Conservation (phyloP, 2,888 invertebrate species). For the Morpho achilles region DNA sequence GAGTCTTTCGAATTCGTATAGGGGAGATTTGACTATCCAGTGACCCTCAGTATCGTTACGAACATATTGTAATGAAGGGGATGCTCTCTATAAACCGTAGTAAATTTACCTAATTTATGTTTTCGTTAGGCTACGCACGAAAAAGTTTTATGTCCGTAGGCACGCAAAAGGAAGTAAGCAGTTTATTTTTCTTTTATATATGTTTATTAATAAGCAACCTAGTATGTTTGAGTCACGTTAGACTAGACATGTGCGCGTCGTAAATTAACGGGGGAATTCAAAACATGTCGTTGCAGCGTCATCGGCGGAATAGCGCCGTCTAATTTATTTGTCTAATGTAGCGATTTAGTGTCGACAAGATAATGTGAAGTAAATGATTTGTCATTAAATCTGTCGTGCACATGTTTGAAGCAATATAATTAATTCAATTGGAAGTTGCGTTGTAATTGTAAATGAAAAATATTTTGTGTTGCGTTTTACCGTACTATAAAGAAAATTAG, state of each 20-base stretch:
- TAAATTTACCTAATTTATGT: conserved; percentile 77
- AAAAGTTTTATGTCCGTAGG: conserved; percentile 69
- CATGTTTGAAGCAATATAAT: conserved; percentile 5
- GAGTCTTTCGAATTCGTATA: conserved; percentile 52
- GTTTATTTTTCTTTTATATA: conserved; percentile 56
- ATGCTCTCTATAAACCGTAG: conserved; percentile 65
- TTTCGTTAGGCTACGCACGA: conserved; percentile 74
- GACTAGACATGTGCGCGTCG: conserved; percentile 39
- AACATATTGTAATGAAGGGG: conserved; percentile 76
- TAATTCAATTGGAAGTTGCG: neutral
- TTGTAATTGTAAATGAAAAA: neutral
- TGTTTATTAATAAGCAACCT: conserved; percentile 64
- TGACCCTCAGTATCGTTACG: conserved; percentile 70
- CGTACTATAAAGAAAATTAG: too few species aligned
- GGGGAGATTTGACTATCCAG: conserved; percentile 63
- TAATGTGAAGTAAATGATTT: conserved; percentile 23
- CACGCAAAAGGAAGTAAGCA: conserved; percentile 74
- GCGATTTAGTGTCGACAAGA: conserved; percentile 34
- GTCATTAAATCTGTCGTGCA: conserved; percentile 10
- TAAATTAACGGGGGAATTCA: conserved; percentile 54
- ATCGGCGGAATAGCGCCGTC: conserved; percentile 37
- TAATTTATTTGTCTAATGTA: conserved; percentile 36
- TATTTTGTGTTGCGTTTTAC: too few species aligned
- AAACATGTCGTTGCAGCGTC: conserved; percentile 50
- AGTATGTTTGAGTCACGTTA: conserved; percentile 57